phyloP scores from a whole-genome alignment of 2,888 invertebrate genomes.

The Himalopsyche kuldschensis region DNA sequence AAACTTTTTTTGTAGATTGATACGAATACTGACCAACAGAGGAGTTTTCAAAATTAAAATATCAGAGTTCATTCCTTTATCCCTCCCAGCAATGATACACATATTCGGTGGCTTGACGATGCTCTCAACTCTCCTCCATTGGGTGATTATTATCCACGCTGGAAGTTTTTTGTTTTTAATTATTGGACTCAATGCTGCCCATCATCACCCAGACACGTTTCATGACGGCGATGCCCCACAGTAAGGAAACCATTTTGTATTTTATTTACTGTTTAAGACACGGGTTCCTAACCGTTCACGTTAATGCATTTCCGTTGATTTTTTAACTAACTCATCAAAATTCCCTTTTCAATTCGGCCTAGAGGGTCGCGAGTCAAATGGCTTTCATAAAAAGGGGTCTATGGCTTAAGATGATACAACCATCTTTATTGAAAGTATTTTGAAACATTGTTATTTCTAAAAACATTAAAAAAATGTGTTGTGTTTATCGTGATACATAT shows the following conservation, averaged over 20 bases:
- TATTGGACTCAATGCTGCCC: constrained; percentile 73
- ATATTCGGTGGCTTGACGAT: constrained; percentile 14
- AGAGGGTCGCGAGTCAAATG: too few species aligned
- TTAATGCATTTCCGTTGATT: too few species aligned
- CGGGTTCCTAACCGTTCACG: too few species aligned
- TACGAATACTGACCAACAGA: neutral
- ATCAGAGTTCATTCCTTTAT: constrained; percentile 50
- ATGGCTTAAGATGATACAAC: too few species aligned
- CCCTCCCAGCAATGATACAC: constrained; percentile 50
- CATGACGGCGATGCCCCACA: constrained; percentile 75
- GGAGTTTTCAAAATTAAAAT: neutral
- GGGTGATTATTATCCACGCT: constrained; percentile 59
- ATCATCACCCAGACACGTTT: constrained; percentile 78
- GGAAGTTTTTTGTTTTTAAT: constrained; percentile 64
- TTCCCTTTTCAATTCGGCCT: too few species aligned
- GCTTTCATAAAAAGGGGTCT: too few species aligned
- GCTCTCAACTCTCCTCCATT: constrained; percentile 51
- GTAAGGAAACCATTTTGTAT: constrained; percentile 46
- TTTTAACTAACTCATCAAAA: too few species aligned
- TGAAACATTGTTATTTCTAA: too few species aligned
- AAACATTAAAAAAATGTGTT: too few species aligned
- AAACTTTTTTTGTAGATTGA: neutral
- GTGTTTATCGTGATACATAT: too few species aligned
- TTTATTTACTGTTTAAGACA: too few species aligned
- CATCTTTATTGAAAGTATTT: too few species aligned